Conservation (phyloP, 2,113 vertebrate genomes). For the Neomonachus schauinslandi region DNA sequence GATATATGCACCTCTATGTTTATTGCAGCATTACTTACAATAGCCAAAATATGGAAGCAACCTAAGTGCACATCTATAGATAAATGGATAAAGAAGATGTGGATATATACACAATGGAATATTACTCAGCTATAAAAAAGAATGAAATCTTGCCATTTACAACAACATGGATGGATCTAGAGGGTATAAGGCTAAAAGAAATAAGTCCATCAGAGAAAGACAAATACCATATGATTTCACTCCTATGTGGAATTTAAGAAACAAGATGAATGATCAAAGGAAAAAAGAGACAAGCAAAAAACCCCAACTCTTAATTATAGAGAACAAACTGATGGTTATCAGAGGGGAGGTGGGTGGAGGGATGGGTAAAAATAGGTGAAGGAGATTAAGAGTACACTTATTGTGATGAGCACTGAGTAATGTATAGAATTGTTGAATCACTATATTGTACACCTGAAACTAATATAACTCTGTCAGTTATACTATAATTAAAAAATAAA, state of each 20-base stretch:
- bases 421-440: not conserved
- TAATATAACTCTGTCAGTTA: not conserved
- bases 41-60: not conserved
- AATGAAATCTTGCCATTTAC: not conserved
- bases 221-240: not conserved
- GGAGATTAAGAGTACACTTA: not conserved
- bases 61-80: not conserved
- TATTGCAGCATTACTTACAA: not conserved
- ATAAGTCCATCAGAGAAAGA: not conserved
- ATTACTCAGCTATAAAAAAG: not conserved
- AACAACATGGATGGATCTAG: not conserved
- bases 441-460: not conserved
- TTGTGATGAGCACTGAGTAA: not conserved
- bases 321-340: not conserved
- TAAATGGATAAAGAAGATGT: not conserved
- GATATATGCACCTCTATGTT: not conserved
- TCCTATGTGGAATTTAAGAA: not conserved
- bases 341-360: not conserved
- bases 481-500: not conserved
- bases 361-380: not conserved
- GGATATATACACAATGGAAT: not conserved
- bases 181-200: not conserved
- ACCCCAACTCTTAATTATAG: not conserved
- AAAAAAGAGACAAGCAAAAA: not conserved
- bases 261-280: not conserved